Evolutionary conservation across 1,140 invertebrate species (phyloP).

Genomic region (Ruditapes philippinarum): DNA sequence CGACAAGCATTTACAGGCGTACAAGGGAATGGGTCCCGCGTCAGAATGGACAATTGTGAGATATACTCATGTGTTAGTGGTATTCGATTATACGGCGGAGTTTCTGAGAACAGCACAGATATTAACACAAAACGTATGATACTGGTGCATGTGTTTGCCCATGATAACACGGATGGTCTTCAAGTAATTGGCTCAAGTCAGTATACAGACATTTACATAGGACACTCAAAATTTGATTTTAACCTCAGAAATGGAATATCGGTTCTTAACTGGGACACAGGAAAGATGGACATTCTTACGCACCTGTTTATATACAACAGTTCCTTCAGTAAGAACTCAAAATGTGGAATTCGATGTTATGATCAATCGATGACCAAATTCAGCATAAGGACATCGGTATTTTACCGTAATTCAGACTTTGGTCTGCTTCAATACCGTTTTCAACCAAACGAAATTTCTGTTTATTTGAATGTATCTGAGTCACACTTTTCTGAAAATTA

Average conservation of each 20-base stretch:
- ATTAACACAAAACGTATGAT: background rate
- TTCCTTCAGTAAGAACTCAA: background rate
- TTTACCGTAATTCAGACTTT: background rate
- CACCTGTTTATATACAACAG: background rate
- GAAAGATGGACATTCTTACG: background rate
- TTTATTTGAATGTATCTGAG: background rate
- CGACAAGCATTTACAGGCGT: constrained; percentile 1
- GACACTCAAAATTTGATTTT: background rate
- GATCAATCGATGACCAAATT: background rate
- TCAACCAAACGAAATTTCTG: background rate
- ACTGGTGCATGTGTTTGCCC: background rate
- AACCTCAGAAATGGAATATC: background rate
- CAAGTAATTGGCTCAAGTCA: background rate
- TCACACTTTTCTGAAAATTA: background rate
- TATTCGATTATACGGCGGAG: background rate
- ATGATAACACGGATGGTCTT: background rate
- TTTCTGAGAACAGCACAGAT: background rate
- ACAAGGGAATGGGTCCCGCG: constrained; percentile 7
- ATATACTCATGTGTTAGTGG: background rate
- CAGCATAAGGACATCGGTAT: background rate
- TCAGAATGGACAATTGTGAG: background rate
- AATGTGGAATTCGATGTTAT: background rate
- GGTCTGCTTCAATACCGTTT: background rate
- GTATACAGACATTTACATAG: background rate
- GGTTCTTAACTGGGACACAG: background rate